A percentile compares a stretch with the other conserved stretches of the same genome.
phyloP scores from a whole-genome alignment of 1,140 invertebrate species.

The Drosophila bocqueti region DNA sequence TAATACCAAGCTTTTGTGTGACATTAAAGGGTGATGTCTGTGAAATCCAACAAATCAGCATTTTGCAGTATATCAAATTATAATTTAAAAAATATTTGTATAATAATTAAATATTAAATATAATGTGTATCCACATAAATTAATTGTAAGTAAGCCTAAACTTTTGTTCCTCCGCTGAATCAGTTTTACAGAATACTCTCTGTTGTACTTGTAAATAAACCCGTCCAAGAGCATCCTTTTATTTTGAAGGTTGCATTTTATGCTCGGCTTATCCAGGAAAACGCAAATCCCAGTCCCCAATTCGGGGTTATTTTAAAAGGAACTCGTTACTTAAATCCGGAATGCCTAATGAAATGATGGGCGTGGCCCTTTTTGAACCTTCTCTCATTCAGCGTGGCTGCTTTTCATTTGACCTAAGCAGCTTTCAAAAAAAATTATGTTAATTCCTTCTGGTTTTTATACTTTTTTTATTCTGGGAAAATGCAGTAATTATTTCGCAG shows the following conservation, averaged over 20 bases:
- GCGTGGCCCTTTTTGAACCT: conserved; percentile 5
- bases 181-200: too few relatives aligned
- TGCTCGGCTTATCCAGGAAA: neutral
- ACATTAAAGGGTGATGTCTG: conserved; percentile 3
- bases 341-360: conserved; percentile 40
- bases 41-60: neutral
- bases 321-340: conserved; percentile 43
- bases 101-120: neutral
- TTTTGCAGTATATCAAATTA: neutral
- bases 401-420: conserved; percentile 58
- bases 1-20: conserved; percentile 10
- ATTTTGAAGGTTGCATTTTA: conserved; percentile 8
- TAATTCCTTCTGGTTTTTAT: conserved; percentile 27
- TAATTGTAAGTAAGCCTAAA: neutral
- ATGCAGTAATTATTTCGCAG: conserved; percentile 48
- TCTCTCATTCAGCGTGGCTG: conserved; percentile 30
- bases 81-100: too few relatives aligned
- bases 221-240: neutral
- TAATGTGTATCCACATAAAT: neutral
- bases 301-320: conserved; percentile 7
- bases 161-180: neutral
- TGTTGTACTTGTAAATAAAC: neutral
- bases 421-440: conserved; percentile 51
- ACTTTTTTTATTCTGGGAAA: conserved; percentile 12
- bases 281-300: neutral